Base-by-base conservation (phyloP, 2,888 invertebrate species). In the Cryptosula pallasiana region DNA sequence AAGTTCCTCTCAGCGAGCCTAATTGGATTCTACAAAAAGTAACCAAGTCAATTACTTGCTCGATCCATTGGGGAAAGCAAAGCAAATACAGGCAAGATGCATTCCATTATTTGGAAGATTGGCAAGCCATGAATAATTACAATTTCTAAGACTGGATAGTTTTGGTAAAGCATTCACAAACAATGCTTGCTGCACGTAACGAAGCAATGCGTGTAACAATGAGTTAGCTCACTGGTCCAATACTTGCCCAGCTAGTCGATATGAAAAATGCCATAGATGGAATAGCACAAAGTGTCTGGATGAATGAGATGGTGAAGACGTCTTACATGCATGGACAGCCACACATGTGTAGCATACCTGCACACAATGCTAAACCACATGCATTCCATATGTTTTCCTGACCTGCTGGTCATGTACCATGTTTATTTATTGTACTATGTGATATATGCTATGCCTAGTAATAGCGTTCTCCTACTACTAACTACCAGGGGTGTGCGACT, bases 91-190 rank as follows among this genome's bases (percentile, higher is more conserved):
- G 16, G 20, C 16, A 63, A 63, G 63, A 63, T 9, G 63, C 63
- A 63, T 63, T 63, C 63, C 63, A 63, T 63, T 63, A 63, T 63
- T 63, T 63, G 20, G 29, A 63, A 63, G 20, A 63, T 63, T 63
- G 27, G 63, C 63, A 63, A 63, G 63, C 63, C 34, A 63, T 5
- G 3, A 63, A 63, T 63, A 63, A 32, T 63, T 32, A 25, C 45
- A 45, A n/a, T 45, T 20, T 45, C 45, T 45, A 45, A 20, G n/a
- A n/a, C 5, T 45, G 20, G 45, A 45, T 45, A 45, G 5, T 45
- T 45, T 45, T 45, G 45, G 9, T 45, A 20, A 20, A 20, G 45
- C 45, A 45, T 45, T 5, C 45, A 45, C 5, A 45, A 20, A 45
- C 45, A 45, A 45, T 45, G 45, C 45, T 20, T 45, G n/a, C n/a